Evolutionary conservation across 2,113 vertebrate species (phyloP), one percentile per base, ranked within the genome.

Genomic region (Anolis sagrei): DNA sequence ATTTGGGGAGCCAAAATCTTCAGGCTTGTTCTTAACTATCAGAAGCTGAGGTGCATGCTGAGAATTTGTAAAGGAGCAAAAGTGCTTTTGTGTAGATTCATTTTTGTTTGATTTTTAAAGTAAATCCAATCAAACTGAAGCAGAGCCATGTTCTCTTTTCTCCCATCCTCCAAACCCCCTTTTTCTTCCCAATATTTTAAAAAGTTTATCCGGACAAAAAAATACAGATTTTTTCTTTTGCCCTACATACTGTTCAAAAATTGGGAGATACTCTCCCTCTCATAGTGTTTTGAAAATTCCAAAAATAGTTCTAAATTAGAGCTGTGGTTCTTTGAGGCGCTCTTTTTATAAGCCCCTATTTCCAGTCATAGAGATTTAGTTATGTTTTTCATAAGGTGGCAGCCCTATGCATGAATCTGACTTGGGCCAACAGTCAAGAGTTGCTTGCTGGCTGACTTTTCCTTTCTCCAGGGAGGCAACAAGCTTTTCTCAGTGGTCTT

Each of bases 301-400:
- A 90, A 89, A 94, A 93, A 93, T 93, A 94, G 81, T 88, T 90
- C 76, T n/a, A 6, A 87, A 92, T 87, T 90, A 76, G 39, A 75
- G 69, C 29, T 27, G 32, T 34, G 36, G 23, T 73, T 82, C 72
- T 16, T 0, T 21, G 49, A 44, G 64, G 2, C 0, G 39, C 77
- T 5, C 66, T 34, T 39, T 0, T 49, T 5, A 4, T 36, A 29
- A 7, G 8, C 23, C 0, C 49, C 19, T 23, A 36, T 2, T 39
- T 64, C 86, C 8, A 32, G 69, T 74, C 32, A 0, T 0, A 1
- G 61, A 76, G 48, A 73, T 64, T 49, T 49, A 64, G 68, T 62
- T 76, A 66, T 76, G 74, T 27, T 79, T 74, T 80, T 86, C 69
- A 61, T 74, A 81, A 64, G 77, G 39, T 74, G 84, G 77, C 69